Percentiles rank a stretch among this genome's conserved stretches.
phyloP scores from a whole-genome alignment of 2,888 invertebrate species.

The Megamerina dolium region DNA sequence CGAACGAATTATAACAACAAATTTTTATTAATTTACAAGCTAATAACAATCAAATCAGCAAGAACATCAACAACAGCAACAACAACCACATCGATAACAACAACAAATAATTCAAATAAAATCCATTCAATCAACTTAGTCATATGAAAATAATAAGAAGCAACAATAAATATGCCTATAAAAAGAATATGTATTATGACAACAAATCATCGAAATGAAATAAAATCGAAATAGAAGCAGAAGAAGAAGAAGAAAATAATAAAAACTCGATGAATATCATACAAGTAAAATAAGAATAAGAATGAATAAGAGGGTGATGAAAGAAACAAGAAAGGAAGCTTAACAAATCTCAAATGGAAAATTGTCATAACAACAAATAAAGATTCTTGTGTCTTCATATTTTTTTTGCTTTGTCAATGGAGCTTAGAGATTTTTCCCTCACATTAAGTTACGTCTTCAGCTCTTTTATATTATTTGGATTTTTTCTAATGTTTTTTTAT shows the following conservation, averaged over 20 bases:
- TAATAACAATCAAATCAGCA: neutral
- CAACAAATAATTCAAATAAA: neutral
- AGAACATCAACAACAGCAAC: slow-evolving; percentile 5
- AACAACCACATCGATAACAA: slow-evolving; percentile 5
- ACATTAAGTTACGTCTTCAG: no score
- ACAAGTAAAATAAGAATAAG: slow-evolving; percentile 2
- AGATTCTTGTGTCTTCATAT: no score
- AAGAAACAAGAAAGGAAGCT: no score
- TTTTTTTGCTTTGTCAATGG: no score
- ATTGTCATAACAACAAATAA: no score
- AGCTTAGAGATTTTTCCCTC: no score
- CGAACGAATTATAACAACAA: no score
- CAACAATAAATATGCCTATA: neutral
- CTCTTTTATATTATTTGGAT: no score
- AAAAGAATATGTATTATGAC: neutral
- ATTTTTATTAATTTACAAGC: no score
- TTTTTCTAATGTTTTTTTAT: no score
- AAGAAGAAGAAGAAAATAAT: neutral
- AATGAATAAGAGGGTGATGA: no score
- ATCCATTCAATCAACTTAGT: neutral
- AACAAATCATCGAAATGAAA: neutral
- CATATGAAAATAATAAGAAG: neutral
- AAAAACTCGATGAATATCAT: neutral
- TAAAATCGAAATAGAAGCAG: neutral
- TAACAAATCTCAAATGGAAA: no score